Conservation (phyloP, 2,797 vertebrate genomes). For the Austrolebias charrua region DNA sequence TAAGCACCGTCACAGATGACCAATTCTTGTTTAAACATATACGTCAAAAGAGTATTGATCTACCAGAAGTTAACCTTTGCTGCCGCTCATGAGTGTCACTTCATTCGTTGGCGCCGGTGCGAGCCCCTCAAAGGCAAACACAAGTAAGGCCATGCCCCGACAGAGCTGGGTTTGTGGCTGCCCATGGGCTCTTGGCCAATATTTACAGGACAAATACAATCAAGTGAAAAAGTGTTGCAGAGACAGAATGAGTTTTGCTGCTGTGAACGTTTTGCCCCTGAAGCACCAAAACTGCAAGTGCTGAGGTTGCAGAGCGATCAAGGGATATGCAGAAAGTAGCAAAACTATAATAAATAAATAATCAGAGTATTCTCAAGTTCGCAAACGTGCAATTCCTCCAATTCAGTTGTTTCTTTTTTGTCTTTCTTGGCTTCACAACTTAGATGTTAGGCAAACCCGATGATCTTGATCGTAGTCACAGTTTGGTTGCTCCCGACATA, state of each 20-base stretch:
- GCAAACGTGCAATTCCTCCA: slow-evolving; percentile 3
- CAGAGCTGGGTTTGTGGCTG: slow-evolving; percentile 43
- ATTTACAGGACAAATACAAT: slow-evolving; percentile 70
- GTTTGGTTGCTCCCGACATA: slow-evolving; percentile 36
- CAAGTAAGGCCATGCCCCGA: slow-evolving; percentile 50
- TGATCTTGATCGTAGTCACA: slow-evolving; percentile 41
- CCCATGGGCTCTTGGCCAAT: slow-evolving; percentile 50
- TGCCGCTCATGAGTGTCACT: slow-evolving; percentile 32
- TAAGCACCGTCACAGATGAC: slow-evolving; percentile 9
- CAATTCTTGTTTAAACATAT: slow-evolving; percentile 16
- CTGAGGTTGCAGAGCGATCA: slow-evolving; percentile 4
- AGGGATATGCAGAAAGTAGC: slow-evolving; percentile 9
- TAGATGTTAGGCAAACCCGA: slow-evolving; percentile 2
- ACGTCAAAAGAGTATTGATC: slow-evolving; percentile 52
- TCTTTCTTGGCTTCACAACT: slow-evolving; percentile 10
- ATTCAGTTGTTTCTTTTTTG: slow-evolving; percentile 5
- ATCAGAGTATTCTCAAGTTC: slow-evolving; percentile 1
- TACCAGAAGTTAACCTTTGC: slow-evolving; percentile 46
- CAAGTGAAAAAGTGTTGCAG: slow-evolving; percentile 26
- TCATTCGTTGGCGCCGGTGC: slow-evolving; percentile 44
- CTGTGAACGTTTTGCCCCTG: slow-evolving; percentile 18
- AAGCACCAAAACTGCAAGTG: slow-evolving; percentile 4
- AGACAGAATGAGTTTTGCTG: slow-evolving; percentile 20
- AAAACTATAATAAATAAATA: slow-evolving; percentile 10
- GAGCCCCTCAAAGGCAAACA: slow-evolving; percentile 66